Base-by-base conservation (phyloP, 1,140 invertebrate genomes). In the Bombus soroeensis region DNA sequence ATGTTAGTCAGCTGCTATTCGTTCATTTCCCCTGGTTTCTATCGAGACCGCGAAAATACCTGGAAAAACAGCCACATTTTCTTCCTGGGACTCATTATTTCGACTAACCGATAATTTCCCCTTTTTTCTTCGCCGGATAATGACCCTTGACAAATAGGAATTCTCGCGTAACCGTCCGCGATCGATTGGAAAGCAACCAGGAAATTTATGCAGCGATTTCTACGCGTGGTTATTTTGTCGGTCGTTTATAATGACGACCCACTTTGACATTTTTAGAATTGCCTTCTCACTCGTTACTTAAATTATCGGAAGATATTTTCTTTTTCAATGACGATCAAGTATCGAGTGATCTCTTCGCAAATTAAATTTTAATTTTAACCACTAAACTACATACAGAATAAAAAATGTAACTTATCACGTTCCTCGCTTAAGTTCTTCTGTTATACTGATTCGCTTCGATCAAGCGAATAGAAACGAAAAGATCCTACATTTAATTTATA, bases 21-120 rank as follows among this genome's bases (percentile, higher is more conserved):
- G 6, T 64, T 82, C 59, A n/a, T 47, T 75, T 47, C 57, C 53
- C 39, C 32, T 47, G 32, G 53, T 59, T 71, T 3, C 9, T 41
- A 47, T 28, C 22, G 32, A 22, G 10, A n/a, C 28, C 39, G 32
- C 32, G 32, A 37, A 79, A 84, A 72, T 77, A 43, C 66, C 32
- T 15, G 25, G 34, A 32, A 39, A 75, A 37, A 34, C 22, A 43
- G 25, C 22, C 5, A 34, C 62, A 72, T 62, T 71, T 37, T 59
- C 68, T 47, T n/a, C 22, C 39, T n/a, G 64, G n/a, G 1, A 47
- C 39, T 78, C 64, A 53, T 83, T 78, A 78, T 78, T 83, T 77
- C 62, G 41, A 18, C 47, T 8, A 76, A 83, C 41, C 59, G 41
- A 66, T 70, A 78, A 78, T 78, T 83, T 41, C 32, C n/a, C 10